Evolutionary conservation across 2,888 invertebrate genomes (phyloP), one percentile per base, ranked within the genome.

Genomic region (Gonocerus acuteangulatus): DNA sequence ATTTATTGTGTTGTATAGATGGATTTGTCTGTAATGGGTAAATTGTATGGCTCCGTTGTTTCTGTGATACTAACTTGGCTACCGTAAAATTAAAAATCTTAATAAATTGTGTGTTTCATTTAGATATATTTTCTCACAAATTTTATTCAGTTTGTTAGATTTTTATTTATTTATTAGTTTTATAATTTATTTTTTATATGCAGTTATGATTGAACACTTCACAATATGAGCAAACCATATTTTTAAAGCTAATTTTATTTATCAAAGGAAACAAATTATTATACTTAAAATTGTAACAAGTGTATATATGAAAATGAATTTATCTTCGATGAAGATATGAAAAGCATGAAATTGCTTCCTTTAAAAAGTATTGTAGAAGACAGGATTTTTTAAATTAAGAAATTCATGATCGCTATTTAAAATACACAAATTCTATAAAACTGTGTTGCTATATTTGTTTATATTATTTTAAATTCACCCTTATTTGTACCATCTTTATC

Each of bases 51-150:
- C 52, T 52, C 39, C 36, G 39, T 52, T 52, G 52, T 52, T 52
- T 39, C 52, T 52, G 52, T 52, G 52, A 52, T 52, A 52, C 52
- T 52, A 52, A 52, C 52, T 52, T 39, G 52, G 52, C 52, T 52
- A 52, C 39, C 36, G 18, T 52, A n/a, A 21, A 39, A 39, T n/a
- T n/a, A 39, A 39, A 39, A 39, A 6, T n/a, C 15, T 4, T n/a
- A 3, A 39, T 9, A 52, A 52, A 36, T 39, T 42, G 52, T 52
- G 52, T 52, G 27, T 32, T 32, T 51, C 18, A 23, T 52, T 52
- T 52, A 36, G 34, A 36, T 36, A 39, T 52, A 52, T 11, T 39
- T 34, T 52, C 36, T 36, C 52, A 49, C 49, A 36, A 19, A 19
- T 52, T 52, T 52, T 39, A 19, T 39, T 15, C 27, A 27, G 27